phyloP scores from a whole-genome alignment of 2,113 vertebrate species.

The Chloropsis hardwickii region DNA sequence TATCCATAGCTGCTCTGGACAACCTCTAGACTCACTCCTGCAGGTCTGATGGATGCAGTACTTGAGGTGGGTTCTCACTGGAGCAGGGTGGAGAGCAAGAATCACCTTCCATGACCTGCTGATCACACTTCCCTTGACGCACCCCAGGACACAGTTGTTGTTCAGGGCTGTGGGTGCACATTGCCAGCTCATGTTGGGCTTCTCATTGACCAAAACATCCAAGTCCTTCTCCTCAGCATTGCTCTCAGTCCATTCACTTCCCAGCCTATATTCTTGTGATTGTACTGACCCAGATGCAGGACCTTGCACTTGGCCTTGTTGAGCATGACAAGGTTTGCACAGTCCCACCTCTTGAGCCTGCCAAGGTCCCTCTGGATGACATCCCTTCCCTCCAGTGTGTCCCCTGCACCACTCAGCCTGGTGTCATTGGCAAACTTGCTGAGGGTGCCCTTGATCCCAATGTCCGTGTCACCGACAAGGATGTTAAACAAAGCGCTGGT shows the following conservation, averaged over 20 bases:
- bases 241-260: neutral
- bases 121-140: neutral
- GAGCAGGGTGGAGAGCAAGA: neutral
- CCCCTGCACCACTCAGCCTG: neutral
- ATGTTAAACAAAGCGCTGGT: too few relatives aligned
- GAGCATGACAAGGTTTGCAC: fast-evolving
- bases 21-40: neutral
- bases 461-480: fast-evolving
- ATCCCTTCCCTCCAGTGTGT: neutral
- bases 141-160: too few relatives aligned
- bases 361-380: neutral
- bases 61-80: neutral
- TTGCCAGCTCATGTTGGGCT: neutral
- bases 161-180: neutral
- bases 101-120: neutral
- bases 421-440: neutral
- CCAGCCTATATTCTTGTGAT: neutral
- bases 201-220: neutral
- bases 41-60: neutral
- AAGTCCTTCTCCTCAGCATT: neutral
- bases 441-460: neutral
- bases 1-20: neutral
- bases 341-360: neutral
- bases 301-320: neutral
- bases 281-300: neutral